These are phyloP conservation scores for Astur gentilis DNA, from an alignment of 2,113 vertebrate species.

Conservation along the genomic window DNA sequence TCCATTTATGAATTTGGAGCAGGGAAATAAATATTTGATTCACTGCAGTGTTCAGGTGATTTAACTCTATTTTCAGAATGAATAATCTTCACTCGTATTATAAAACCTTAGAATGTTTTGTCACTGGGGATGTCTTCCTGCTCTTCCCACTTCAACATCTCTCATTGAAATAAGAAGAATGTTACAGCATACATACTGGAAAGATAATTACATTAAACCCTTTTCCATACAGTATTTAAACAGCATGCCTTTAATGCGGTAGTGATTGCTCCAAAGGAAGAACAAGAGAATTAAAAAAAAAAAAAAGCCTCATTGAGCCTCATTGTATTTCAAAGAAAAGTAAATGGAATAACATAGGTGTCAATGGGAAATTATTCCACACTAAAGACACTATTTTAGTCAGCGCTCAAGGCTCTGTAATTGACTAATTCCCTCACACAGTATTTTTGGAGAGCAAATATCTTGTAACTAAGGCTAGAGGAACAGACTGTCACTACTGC, in stretches of 20 bases:
- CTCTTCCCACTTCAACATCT: background rate
- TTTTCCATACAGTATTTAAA: background rate
- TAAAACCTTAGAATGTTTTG: background rate
- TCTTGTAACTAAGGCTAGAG: background rate
- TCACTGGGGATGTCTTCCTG: background rate
- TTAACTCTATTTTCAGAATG: background rate
- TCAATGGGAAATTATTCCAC: background rate
- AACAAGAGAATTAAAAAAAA: background rate
- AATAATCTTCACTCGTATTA: background rate
- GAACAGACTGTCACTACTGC: background rate
- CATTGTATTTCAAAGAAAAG: background rate
- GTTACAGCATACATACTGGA: background rate
- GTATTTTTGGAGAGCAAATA: background rate
- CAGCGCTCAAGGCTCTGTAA: background rate
- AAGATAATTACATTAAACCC: background rate
- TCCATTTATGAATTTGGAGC: background rate
- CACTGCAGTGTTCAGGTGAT: background rate
- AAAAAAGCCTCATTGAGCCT: background rate
- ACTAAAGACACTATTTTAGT: background rate
- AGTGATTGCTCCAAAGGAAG: background rate
- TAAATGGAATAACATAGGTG: background rate
- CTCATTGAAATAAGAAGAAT: background rate
- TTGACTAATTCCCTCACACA: background rate
- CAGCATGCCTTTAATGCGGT: background rate
- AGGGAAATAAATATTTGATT: constrained; percentile 27